These are phyloP conservation scores for Bellardia pandia DNA, from an alignment of 2,888 invertebrate species.

Conservation along the genomic window DNA sequence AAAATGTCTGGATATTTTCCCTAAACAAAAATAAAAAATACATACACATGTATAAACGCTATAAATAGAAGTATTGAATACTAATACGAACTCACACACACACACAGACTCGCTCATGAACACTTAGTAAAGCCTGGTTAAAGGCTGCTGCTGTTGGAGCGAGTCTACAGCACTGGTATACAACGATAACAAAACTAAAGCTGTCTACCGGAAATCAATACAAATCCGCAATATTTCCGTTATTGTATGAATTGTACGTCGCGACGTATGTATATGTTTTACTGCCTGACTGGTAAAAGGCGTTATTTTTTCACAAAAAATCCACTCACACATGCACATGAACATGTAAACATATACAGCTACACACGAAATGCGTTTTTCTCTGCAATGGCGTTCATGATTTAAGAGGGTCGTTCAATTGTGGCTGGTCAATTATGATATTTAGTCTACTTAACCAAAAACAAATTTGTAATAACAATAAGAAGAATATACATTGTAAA, in stretches of 20 bases:
- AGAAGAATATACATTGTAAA: too few relatives aligned
- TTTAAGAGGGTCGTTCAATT: conserved; percentile 1
- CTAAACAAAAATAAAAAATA: conserved; percentile 16
- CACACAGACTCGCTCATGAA: conserved; percentile 3
- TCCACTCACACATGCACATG: too few relatives aligned
- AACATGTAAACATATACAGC: conserved; percentile 3
- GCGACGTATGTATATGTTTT: not conserved
- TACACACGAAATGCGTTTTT: conserved; percentile 35
- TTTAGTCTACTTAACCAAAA: too few relatives aligned
- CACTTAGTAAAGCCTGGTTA: not conserved
- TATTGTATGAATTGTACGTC: conserved; percentile 61
- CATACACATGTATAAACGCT: not conserved
- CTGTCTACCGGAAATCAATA: conserved; percentile 73
- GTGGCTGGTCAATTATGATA: not conserved
- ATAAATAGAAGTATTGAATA: conserved; percentile 40
- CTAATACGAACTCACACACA: conserved; percentile 27
- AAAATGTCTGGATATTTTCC: conserved; percentile 48
- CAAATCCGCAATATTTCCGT: conserved; percentile 74
- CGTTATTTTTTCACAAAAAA: conserved; percentile 22
- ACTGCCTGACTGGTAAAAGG: conserved; percentile 50
- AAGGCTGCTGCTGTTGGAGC: not conserved
- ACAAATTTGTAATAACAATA: too few relatives aligned
- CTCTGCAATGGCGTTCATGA: not conserved
- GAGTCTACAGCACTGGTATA: conserved; percentile 47
- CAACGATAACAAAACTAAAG: conserved; percentile 68